Percentiles rank a stretch among this genome's conserved stretches.
Conservation (phyloP, 1,140 invertebrate genomes). For the Drosophila pallidifrons region DNA sequence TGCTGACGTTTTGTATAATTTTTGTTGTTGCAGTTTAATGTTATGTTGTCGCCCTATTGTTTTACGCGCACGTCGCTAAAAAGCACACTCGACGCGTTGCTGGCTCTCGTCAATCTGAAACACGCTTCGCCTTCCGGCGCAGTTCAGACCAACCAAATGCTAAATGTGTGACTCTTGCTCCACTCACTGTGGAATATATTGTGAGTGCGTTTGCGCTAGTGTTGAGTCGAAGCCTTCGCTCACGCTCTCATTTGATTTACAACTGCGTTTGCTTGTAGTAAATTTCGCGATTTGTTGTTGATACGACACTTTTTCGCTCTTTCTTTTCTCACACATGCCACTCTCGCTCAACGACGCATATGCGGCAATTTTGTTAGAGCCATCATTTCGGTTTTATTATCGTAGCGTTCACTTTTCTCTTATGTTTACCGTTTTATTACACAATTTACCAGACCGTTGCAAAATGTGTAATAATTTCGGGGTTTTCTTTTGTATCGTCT, state of each 20-base stretch:
- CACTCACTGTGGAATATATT: constrained; percentile 53
- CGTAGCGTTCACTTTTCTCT: constrained; percentile 25
- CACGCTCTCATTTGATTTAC: constrained; percentile 34
- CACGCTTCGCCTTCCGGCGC: constrained; percentile 57
- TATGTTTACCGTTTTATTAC: constrained; percentile 24
- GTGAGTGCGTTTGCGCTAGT: constrained; percentile 54
- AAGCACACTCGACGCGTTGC: constrained; percentile 65
- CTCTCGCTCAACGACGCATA: constrained; percentile 17
- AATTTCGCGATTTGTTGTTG: constrained; percentile 32
- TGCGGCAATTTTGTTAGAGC: constrained; percentile 42
- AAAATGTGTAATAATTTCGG: constrained; percentile 23
- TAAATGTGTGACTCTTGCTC: constrained; percentile 17
- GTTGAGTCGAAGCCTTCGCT: constrained; percentile 15
- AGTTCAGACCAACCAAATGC: constrained; percentile 30
- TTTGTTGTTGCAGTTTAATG: constrained; percentile 39
- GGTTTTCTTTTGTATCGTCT: constrained; percentile 26
- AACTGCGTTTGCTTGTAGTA: constrained; percentile 44
- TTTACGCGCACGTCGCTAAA: constrained; percentile 66
- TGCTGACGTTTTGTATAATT: constrained; percentile 52
- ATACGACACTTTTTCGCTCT: constrained; percentile 24
- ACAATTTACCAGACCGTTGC: constrained; percentile 25
- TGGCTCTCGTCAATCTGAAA: constrained; percentile 71
- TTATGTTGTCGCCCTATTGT: constrained; percentile 68
- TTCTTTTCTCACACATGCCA: constrained; percentile 6
- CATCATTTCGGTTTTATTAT: constrained; percentile 11